phyloP scores from a whole-genome alignment of 2,888 invertebrate genomes.

The Papilio elwesi region DNA sequence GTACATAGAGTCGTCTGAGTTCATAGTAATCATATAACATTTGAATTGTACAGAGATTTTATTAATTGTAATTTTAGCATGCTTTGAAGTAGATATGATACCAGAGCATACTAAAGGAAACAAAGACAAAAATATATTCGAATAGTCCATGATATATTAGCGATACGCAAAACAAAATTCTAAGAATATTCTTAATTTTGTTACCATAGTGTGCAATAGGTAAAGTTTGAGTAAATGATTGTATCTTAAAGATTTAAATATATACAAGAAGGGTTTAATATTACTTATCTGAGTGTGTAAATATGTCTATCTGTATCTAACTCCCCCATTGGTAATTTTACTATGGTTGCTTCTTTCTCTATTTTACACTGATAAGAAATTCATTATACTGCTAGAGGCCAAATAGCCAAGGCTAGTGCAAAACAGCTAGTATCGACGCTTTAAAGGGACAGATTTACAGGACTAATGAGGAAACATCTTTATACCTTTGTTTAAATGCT shows the following conservation, averaged over 20 bases:
- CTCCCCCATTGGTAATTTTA: no score
- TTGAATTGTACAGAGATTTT: slow-evolving; percentile 61
- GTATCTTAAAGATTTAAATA: slow-evolving; percentile 52
- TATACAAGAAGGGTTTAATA: neutral
- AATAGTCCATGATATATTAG: slow-evolving; percentile 56
- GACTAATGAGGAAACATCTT: no score
- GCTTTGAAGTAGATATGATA: slow-evolving; percentile 60
- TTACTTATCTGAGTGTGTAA: neutral
- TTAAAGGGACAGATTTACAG: no score
- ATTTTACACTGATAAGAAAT: no score
- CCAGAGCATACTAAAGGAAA: slow-evolving; percentile 51
- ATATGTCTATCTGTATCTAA: neutral
- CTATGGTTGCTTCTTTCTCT: no score
- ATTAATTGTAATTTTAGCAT: slow-evolving; percentile 51
- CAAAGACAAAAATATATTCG: slow-evolving; percentile 53
- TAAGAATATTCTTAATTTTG: slow-evolving; percentile 84
- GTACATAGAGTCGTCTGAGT: slow-evolving; percentile 36
- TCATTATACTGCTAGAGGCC: no score
- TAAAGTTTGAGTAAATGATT: slow-evolving; percentile 57
- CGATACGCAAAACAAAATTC: slow-evolving; percentile 73
- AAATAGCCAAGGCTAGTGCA: no score
- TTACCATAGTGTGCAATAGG: slow-evolving; percentile 75
- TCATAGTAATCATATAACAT: slow-evolving; percentile 56
- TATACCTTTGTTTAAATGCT: no score
- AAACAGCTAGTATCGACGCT: no score